Evolutionary conservation across 1,140 invertebrate species (phyloP), one percentile per base, ranked within the genome.

Genomic region (Branchinecta lynchi): DNA sequence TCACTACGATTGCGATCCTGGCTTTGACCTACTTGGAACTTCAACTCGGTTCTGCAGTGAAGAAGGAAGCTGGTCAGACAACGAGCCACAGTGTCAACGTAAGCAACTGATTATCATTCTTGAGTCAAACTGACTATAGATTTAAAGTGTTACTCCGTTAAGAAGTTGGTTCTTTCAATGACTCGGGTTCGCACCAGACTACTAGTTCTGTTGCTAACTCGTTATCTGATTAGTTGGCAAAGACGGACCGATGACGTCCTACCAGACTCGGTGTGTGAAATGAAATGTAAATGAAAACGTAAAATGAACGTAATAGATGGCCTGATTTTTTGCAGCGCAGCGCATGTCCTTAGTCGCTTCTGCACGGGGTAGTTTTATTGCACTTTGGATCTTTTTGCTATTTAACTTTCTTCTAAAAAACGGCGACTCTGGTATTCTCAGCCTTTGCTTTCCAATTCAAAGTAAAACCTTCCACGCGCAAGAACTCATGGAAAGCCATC

Each of bases 1-100:
- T 0, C 69, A 74, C 3, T 81, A 80, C 72, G 45, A 43, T 0
- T 82, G 81, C 71, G 68, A 77, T 10, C 68, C 70, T 15, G 80
- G 78, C 10, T 79, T 79, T 73, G 73, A 75, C 44, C 72, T 80
- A 8, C 72, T 75, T 7, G 81, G 81, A 0, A 68, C 74, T 43
- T 68, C 70, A 0, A 75, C 73, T 5, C 70, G 76, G 20, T 75
- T 76, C 46, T 82, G 80, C 69, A 76, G 75, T 43, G 77, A 77
- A 45, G 71, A 74, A 66, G 79, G 79, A 7, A 73, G 72, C 15
- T 82, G 80, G 81, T 76, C 77, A 32, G 75, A 72, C 0, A 69
- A 73, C 43, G 68, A 65, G 9, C 74, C 75, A 7, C 72, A 72
- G 66, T 76, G 75, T 68, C 73, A 74, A 67, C 67, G 75, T 75